These are phyloP conservation scores for Drosophila funebris DNA, from an alignment of 1,140 invertebrate genomes.

Conservation along the genomic window DNA sequence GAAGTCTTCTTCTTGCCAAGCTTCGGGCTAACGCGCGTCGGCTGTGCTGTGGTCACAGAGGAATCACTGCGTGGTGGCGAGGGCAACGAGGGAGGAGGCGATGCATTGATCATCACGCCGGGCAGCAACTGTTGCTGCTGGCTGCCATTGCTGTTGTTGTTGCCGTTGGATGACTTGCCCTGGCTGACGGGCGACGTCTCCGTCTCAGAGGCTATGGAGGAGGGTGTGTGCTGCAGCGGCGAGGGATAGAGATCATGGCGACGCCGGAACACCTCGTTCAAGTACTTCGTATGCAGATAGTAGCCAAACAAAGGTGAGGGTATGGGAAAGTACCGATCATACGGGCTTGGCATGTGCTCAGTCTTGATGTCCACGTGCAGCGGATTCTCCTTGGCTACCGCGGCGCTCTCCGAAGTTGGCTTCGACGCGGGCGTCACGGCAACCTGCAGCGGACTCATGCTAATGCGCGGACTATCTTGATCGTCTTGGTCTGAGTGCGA, in stretches of 20 bases:
- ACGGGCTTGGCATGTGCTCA: conserved; percentile 85
- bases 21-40: conserved; percentile 51
- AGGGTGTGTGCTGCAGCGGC: conserved; percentile 77
- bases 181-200: conserved; percentile 68
- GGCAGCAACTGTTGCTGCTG: conserved; percentile 47
- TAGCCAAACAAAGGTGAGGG: conserved; percentile 88
- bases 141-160: neutral
- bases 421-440: conserved; percentile 41
- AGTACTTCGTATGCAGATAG: conserved; percentile 89
- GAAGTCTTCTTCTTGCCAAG: conserved; percentile 57
- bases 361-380: conserved; percentile 84
- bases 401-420: conserved; percentile 7
- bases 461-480: conserved; percentile 74
- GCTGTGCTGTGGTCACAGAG: conserved; percentile 49
- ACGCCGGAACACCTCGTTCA: conserved; percentile 88
- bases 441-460: conserved; percentile 75
- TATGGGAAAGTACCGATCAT: conserved; percentile 86
- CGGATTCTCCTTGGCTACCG: conserved; percentile 83
- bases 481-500: conserved; percentile 72
- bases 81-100: conserved; percentile 73
- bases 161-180: conserved; percentile 25
- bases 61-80: conserved; percentile 82
- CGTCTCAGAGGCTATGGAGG: conserved; percentile 75
- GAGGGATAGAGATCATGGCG: conserved; percentile 90
- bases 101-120: conserved; percentile 52